Evolutionary conservation across 2,888 invertebrate species (phyloP).

Genomic region (Drosophila affinis): DNA sequence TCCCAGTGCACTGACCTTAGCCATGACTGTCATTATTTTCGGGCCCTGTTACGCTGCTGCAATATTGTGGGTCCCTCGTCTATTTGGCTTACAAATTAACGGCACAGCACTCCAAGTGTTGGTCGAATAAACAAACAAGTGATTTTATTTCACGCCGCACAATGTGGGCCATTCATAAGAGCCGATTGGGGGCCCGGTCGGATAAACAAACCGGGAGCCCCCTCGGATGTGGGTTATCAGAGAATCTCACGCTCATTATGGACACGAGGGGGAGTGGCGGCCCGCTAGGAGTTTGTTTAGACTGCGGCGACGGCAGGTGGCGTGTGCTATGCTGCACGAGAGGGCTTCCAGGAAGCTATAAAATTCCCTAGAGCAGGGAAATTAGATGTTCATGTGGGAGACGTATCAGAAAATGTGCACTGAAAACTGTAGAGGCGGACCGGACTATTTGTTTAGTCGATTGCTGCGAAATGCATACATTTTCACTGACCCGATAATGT

Average conservation of each 20-base stretch:
- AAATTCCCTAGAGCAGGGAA: conserved; percentile 5
- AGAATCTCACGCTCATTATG: conserved; percentile 43
- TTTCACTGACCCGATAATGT: too few relatives aligned
- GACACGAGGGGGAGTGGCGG: conserved; percentile 15
- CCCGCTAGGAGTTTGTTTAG: conserved; percentile 28
- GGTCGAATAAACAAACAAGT: conserved; percentile 42
- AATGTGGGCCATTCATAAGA: conserved; percentile 73
- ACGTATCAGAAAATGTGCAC: conserved; percentile 10
- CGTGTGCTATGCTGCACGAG: conserved; percentile 21
- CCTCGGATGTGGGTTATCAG: conserved; percentile 41
- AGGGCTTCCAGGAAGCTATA: conserved; percentile 35
- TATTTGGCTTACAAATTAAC: conserved; percentile 64
- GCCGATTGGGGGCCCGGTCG: conserved; percentile 33
- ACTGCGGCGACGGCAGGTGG: conserved; percentile 18
- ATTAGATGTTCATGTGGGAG: not conserved
- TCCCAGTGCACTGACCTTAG: conserved; percentile 52
- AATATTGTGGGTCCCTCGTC: conserved; percentile 24
- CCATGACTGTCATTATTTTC: conserved; percentile 46
- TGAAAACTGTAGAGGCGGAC: not conserved
- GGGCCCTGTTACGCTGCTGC: conserved; percentile 18
- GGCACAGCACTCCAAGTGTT: conserved; percentile 44
- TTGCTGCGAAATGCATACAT: too few relatives aligned
- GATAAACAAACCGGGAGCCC: conserved; percentile 36
- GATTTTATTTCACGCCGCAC: conserved; percentile 49
- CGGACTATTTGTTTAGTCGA: too few relatives aligned